Conservation (phyloP, 2,888 invertebrate species). For the Hetaerina titia region DNA sequence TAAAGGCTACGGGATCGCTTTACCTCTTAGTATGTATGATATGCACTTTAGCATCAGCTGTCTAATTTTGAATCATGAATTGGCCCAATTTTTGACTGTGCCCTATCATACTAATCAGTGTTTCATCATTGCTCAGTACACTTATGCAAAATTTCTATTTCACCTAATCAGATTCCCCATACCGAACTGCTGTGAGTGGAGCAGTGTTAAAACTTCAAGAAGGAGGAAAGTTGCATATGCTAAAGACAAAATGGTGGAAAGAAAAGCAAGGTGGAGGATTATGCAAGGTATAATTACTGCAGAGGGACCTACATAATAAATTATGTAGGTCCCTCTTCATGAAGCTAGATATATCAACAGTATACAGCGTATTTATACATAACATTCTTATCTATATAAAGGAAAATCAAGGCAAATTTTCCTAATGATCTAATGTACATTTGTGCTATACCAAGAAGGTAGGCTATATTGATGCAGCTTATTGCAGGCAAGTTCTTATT, state of each 20-base stretch:
- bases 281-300: conserved; percentile 79
- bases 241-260: conserved; percentile 97
- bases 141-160: neutral
- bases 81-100: no score
- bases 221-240: conserved; percentile 86
- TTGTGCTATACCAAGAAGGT: no score
- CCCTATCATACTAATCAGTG: neutral
- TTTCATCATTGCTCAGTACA: neutral
- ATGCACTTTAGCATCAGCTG: neutral
- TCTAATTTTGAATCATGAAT: no score
- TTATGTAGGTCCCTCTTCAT: no score
- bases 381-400: neutral
- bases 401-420: no score
- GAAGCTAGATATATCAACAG: no score
- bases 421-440: no score
- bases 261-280: conserved; percentile 81
- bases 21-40: conserved; percentile 86
- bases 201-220: conserved; percentile 95
- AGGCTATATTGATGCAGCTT: no score
- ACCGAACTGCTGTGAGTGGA: conserved; percentile 89
- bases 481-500: neutral
- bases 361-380: neutral
- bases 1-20: conserved; percentile 93
- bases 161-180: conserved; percentile 83
- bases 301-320: no score